These are phyloP conservation scores for Urocitellus parryii DNA, from an alignment of 2,113 vertebrate genomes.

Conservation along the genomic window DNA sequence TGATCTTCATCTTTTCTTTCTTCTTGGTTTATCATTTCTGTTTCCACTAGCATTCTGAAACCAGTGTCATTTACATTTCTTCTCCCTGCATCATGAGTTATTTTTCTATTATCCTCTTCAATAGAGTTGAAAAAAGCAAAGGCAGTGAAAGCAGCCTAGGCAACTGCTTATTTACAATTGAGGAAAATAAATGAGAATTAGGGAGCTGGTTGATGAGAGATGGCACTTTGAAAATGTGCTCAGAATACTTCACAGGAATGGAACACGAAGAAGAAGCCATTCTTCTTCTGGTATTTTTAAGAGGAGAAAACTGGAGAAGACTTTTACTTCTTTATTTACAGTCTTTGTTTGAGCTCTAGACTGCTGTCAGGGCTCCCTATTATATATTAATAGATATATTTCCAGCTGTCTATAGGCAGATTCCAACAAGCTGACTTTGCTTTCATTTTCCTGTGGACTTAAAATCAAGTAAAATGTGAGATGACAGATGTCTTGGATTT, in stretches of 20 bases:
- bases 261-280: not conserved
- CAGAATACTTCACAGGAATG: not conserved
- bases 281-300: not conserved
- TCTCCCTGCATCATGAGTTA: not conserved
- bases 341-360: not conserved
- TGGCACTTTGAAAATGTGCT: not conserved
- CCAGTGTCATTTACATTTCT: not conserved
- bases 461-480: conserved; percentile 16
- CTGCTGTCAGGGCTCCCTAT: not conserved
- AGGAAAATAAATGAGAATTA: conserved; percentile 61
- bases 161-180: conserved; percentile 42
- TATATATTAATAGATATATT: conserved; percentile 18
- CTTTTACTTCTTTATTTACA: not conserved
- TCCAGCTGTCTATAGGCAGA: not conserved
- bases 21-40: not conserved
- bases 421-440: not conserved
- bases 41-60: not conserved
- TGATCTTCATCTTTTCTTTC: not conserved
- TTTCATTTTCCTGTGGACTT: not conserved
- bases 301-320: not conserved
- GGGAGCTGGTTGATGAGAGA: not conserved
- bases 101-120: conserved; percentile 22
- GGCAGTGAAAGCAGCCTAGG: not conserved
- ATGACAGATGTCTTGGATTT: not conserved
- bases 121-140: conserved; percentile 35